These are phyloP conservation scores for Andrena cerasifolii DNA, from an alignment of 1,140 invertebrate species.

Conservation along the genomic window DNA sequence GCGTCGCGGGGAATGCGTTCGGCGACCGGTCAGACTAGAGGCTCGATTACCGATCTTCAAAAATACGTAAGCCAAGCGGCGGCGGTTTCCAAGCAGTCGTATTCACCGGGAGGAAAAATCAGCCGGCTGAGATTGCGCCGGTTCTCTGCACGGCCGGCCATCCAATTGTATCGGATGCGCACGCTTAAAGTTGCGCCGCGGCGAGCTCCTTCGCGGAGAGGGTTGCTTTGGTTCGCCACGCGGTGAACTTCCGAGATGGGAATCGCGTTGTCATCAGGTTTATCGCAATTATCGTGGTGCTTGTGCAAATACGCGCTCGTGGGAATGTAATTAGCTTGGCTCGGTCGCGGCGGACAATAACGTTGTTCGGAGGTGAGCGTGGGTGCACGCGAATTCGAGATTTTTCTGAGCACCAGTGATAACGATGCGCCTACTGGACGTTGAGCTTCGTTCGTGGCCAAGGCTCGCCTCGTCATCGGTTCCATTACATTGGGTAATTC, in stretches of 20 bases:
- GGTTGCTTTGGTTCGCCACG: slow-evolving; percentile 3
- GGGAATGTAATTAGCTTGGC: slow-evolving; percentile 50
- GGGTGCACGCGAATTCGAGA: slow-evolving; percentile 26
- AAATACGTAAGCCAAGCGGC: slow-evolving; percentile 34
- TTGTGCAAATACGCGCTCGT: slow-evolving; percentile 49
- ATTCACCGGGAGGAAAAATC: slow-evolving; percentile 37
- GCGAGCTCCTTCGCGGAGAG: too few relatives aligned
- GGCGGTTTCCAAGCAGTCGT: slow-evolving; percentile 49
- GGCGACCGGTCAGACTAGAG: slow-evolving; percentile 9
- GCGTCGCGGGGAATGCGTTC: slow-evolving; percentile 45
- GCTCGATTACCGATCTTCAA: slow-evolving; percentile 62
- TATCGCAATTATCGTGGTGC: slow-evolving; percentile 65
- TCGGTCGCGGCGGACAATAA: slow-evolving; percentile 34
- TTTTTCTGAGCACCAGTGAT: slow-evolving; percentile 22
- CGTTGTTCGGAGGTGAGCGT: slow-evolving; percentile 27
- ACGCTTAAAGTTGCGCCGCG: not conserved
- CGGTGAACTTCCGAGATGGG: slow-evolving; percentile 55
- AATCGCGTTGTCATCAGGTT: slow-evolving; percentile 67
- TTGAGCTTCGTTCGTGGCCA: not conserved
- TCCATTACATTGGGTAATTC: too few relatives aligned
- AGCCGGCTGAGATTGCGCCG: slow-evolving; percentile 40
- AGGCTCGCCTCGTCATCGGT: too few relatives aligned
- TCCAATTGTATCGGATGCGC: slow-evolving; percentile 34
- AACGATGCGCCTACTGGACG: not conserved
- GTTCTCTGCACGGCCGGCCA: slow-evolving; percentile 5